Evolutionary conservation across 2,888 invertebrate species (phyloP).

Genomic region (Heliconius cydno): DNA sequence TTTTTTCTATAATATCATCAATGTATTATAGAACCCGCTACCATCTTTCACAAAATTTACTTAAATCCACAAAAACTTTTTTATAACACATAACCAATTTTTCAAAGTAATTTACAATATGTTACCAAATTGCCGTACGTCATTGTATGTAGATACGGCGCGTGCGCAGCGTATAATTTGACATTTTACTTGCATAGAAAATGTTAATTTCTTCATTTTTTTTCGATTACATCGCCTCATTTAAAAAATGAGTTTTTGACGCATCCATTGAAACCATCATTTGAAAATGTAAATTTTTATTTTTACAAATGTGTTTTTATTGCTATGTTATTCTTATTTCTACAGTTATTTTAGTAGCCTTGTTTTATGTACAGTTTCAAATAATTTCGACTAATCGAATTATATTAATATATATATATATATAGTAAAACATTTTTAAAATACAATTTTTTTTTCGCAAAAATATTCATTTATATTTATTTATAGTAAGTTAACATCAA

Average conservation of each 20-base stretch:
- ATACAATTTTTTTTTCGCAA: not conserved
- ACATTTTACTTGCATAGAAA: constrained; percentile 57
- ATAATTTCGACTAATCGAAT: not conserved
- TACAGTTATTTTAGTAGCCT: not conserved
- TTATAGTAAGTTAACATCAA: not conserved
- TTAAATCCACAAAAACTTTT: not conserved
- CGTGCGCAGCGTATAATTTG: constrained; percentile 60
- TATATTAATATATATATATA: too few relatives aligned
- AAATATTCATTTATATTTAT: not conserved
- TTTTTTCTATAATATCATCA: too few relatives aligned
- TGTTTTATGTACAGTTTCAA: not conserved
- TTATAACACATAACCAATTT: not conserved
- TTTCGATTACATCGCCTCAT: constrained; percentile 24
- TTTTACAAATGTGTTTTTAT: not conserved
- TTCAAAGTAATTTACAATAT: constrained; percentile 28
- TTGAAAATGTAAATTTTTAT: not conserved
- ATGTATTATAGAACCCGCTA: not conserved
- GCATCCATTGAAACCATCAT: constrained; percentile 18
- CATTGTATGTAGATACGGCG: constrained; percentile 65
- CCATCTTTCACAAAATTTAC: not conserved
- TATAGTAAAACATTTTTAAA: too few relatives aligned
- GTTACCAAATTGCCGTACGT: constrained; percentile 52
- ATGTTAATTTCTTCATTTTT: constrained; percentile 51
- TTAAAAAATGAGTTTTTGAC: constrained; percentile 28
- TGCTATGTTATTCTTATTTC: not conserved